Evolutionary conservation across 2,113 vertebrate genomes (phyloP), one percentile per base, ranked within the genome.

Genomic region (Hydropotes inermis): DNA sequence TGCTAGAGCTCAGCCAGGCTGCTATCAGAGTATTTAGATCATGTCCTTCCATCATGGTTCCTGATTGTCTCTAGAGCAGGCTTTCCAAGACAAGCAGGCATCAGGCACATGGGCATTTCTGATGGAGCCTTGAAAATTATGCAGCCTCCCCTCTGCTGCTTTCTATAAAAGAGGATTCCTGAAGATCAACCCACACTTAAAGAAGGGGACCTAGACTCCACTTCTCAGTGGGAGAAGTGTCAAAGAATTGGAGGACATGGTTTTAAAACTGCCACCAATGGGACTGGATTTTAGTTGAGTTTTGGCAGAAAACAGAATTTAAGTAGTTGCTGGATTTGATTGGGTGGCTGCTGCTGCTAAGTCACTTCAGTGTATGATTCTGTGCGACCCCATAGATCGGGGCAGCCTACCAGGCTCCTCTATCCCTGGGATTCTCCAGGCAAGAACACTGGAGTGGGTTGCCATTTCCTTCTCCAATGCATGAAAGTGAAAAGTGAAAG

Each of bases 291-390:
- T 97, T n/a, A 76, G 36, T 61, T 60, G 19, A 17, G 27, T 83
- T 92, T 67, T 57, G 36, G 83, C 67, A 95, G 43, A 14, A 82
- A 7, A 9, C 27, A 64, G 36, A 91, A 50, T 95, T 89, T n/a
- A 57, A 85, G 36, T 89, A 70, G 23, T 33, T 60, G 17, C 79
- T 25, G 15, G 21, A 96, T 93, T 95, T 95, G 74, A 92, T 83
- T 78, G 50, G n/a, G 14, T 23, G 14, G 30, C 74, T 70, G n/a
- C 19, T 70, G n/a, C 67, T 70, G n/a, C n/a, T 70, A 23, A 70
- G n/a, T 70, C 2, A 5, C 19, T 70, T 70, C 67, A 39, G n/a
- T 23, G n/a, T 39, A 2, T 5, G 0, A 39, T 19, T 70, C 67
- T 70, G n/a, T 70, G n/a, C 2, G 0, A 70, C n/a, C n/a, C 10